Conservation (phyloP, 2,797 vertebrate species). For the Melanogrammus aeglefinus region DNA sequence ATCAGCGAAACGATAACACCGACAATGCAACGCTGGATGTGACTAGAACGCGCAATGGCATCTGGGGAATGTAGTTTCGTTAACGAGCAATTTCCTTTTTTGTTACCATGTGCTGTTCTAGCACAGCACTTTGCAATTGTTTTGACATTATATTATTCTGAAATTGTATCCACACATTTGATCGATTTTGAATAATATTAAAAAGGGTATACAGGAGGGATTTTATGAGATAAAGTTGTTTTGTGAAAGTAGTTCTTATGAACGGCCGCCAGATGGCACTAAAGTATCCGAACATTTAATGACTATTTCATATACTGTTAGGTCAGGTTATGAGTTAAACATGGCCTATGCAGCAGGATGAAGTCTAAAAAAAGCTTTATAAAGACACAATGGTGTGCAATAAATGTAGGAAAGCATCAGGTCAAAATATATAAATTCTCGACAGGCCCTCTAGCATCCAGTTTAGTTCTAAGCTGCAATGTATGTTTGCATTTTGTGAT, state of each 20-base stretch:
- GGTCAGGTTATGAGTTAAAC: not conserved
- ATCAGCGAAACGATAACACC: constrained; percentile 48
- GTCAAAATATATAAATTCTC: too few relatives aligned
- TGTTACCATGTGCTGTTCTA: not conserved
- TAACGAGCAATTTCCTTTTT: not conserved
- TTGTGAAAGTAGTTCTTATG: not conserved
- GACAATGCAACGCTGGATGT: constrained; percentile 44
- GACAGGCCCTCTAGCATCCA: too few relatives aligned
- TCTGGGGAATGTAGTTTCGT: constrained; percentile 63
- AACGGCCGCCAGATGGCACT: not conserved
- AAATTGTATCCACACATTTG: not conserved
- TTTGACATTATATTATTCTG: not conserved
- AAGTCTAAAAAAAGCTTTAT: too few relatives aligned
- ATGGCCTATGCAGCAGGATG: not conserved
- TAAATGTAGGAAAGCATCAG: too few relatives aligned
- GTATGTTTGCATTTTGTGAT: too few relatives aligned
- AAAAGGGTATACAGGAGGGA: not conserved
- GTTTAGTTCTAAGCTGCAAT: too few relatives aligned
- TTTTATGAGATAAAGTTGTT: not conserved
- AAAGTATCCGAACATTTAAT: not conserved
- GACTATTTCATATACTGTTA: not conserved
- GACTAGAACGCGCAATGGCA: constrained; percentile 44
- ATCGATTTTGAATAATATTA: not conserved
- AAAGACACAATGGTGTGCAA: too few relatives aligned
- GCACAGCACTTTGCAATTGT: not conserved